Base-by-base conservation (phyloP, 2,113 vertebrate species). In the Brienomyrus brachyistius region DNA sequence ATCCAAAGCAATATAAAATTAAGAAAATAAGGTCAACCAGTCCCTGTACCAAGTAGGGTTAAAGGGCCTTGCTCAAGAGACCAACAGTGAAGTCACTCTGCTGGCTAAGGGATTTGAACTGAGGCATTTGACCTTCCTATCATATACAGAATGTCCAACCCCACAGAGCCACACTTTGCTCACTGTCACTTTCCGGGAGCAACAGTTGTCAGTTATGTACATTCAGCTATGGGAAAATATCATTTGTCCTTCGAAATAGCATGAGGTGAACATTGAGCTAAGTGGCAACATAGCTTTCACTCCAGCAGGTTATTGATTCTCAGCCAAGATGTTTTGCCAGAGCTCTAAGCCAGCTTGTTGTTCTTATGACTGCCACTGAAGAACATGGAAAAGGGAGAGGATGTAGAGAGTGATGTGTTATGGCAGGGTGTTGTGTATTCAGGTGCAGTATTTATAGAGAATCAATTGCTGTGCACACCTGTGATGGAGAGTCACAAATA, bases 261-360 rank as follows among this genome's bases (percentile, higher is more conserved):
- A 96, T 95, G 94, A 94, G 93, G 95, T 93, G 93, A 96, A 93
- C 94, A 93, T 19, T 3, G 70, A 89, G 70, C 50, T 94, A 90
- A 92, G 93, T 92, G 91, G 90, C 54, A 19, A 89, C 89, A 89
- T 92, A 91, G 89, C 91, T 95, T 96, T 95, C 94, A 94, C 95
- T 96, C 93, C 90, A 91, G 54, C 94, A 93, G 92, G 91, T 91
- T 95, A 97, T 96, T 95, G 95, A 97, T 96, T 93, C 91, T 88
- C 92, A 51, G 59, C 70, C 59, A 31, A 91, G 74, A 92, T 89
- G 88, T 82, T 43, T 92, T 89, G 52, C 11, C 89, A 90, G 91
- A 90, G 92, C 92, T 93, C 90, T 89, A 87, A 92, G 91, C 83
- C 93, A 48, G 83, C 91, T 95, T 93, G 93, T 93, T 92, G 94